A percentile compares a stretch with the other conserved stretches of the same genome.
phyloP scores from a whole-genome alignment of 2,797 vertebrate genomes.

The Antennarius maculatus region DNA sequence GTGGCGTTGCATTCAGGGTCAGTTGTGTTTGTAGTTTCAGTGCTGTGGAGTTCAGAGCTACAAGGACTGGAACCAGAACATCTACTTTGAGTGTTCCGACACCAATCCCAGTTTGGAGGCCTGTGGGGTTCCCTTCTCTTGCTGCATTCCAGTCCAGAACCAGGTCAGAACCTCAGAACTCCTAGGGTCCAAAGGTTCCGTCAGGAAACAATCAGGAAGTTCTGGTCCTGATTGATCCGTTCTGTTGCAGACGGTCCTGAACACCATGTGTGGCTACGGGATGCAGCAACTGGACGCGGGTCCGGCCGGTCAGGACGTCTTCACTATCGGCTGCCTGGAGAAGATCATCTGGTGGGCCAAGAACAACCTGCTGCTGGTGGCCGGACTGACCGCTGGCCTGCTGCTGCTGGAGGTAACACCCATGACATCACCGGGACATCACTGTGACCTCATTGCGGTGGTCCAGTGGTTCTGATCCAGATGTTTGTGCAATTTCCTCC shows the following conservation, averaged over 20 bases:
- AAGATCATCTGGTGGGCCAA: constrained; percentile 79
- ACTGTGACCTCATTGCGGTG: too few species aligned
- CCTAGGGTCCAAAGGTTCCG: not conserved
- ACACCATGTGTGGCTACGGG: constrained; percentile 89
- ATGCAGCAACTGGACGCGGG: constrained; percentile 63
- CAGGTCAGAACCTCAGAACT: constrained; percentile 68
- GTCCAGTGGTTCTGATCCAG: not conserved
- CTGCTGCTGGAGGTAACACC: constrained; percentile 82
- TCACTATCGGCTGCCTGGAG: constrained; percentile 81
- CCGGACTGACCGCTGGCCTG: constrained; percentile 74
- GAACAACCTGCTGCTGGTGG: constrained; percentile 80
- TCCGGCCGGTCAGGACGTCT: constrained; percentile 53
- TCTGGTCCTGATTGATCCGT: not conserved
- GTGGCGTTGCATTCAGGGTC: not conserved
- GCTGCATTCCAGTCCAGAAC: constrained; percentile 73
- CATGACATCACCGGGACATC: too few species aligned
- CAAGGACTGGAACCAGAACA: constrained; percentile 83
- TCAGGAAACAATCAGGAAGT: too few species aligned
- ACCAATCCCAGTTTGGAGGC: constrained; percentile 85
- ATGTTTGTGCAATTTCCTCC: not conserved
- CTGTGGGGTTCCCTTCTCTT: constrained; percentile 88
- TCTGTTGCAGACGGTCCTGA: constrained; percentile 77
- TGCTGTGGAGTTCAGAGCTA: constrained; percentile 84
- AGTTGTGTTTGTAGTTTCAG: constrained; percentile 76
- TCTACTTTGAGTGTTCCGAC: constrained; percentile 83